Base-by-base conservation (phyloP, 2,888 invertebrate genomes). In the Phengaris arion region DNA sequence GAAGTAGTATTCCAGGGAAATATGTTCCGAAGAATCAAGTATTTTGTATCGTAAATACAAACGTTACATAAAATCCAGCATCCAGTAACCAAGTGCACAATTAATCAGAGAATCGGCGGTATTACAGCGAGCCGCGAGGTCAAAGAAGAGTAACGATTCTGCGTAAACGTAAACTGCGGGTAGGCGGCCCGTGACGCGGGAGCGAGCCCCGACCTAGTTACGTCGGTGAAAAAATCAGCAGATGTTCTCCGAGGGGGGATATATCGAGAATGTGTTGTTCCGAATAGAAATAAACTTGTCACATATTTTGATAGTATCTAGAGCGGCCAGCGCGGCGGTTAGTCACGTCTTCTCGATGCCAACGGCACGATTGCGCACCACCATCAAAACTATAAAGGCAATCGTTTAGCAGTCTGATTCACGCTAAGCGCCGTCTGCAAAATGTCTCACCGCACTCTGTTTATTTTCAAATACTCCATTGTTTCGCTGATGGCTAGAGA, bases 261-360 rank as follows among this genome's bases (percentile, higher is more conserved):
- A 92, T 92, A 92, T 92, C 87, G 91, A 91, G 89, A 91, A 90
- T 89, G 89, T 91, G 90, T 91, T 91, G 91, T 92, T 91, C 89
- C 85, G 91, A 92, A 93, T 93, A 93, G 92, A 93, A 93, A 93
- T 93, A 93, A 92, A 93, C 91, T 91, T 93, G 93, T 93, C 93
- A 91, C 92, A 92, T 93, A 93, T 92, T 92, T 92, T 92, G 93
- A 93, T 93, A 92, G 92, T 93, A 93, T 93, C 90, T 93, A 92
- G 92, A 93, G 92, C 93, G 91, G 86, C 89, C 78, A 77, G 51
- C 85, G 92, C 78, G 76, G 51, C 85, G 92, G 93, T 93, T 93
- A 93, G 93, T 93, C 93, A 93, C 89, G 87, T 87, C 85, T 88
- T 88, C 87, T 84, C 86, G 92, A 90, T 92, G 93, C 93, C 93